Percentiles rank a stretch among this genome's conserved stretches.
Evolutionary conservation across 1,140 invertebrate genomes (phyloP).

Genomic region (Drosophila baimaii): DNA sequence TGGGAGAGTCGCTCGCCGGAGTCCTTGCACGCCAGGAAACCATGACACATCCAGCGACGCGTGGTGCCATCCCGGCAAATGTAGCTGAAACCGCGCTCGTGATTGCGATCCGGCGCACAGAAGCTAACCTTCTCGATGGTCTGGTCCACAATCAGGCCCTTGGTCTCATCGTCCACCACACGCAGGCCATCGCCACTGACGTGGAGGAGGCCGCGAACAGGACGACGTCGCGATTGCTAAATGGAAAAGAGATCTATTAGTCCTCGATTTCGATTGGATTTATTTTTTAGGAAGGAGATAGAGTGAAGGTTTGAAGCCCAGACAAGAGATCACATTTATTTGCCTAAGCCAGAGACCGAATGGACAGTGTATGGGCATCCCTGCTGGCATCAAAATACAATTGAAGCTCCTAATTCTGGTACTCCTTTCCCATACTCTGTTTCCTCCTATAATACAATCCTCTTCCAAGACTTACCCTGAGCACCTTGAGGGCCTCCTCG

Average conservation of each 20-base stretch:
- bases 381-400: too few species aligned
- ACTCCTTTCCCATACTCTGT: background rate
- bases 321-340: background rate
- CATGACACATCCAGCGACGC: constrained; percentile 99
- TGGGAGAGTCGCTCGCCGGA: constrained; percentile 98
- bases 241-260: constrained; percentile 48
- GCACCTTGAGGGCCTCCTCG: constrained; percentile 98
- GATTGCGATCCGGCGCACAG: constrained; percentile 99
- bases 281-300: background rate
- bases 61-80: constrained; percentile 87
- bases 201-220: constrained; percentile 95
- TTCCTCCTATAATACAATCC: background rate
- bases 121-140: constrained; percentile 99
- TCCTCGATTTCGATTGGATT: background rate
- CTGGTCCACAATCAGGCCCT: constrained; percentile 99
- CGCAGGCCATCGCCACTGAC: constrained; percentile 98
- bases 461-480: constrained; percentile 88
- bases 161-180: constrained; percentile 99
- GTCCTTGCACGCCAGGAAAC: constrained; percentile 97
- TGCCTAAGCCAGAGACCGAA: too few species aligned
- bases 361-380: too few species aligned
- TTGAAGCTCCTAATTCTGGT: too few species aligned
- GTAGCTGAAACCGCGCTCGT: constrained; percentile 96
- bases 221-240: constrained; percentile 94
- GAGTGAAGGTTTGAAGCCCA: too few species aligned